Percentiles rank a stretch among this genome's conserved stretches.
phyloP scores from a whole-genome alignment of 2,888 invertebrate species.

The Melipona beecheii region DNA sequence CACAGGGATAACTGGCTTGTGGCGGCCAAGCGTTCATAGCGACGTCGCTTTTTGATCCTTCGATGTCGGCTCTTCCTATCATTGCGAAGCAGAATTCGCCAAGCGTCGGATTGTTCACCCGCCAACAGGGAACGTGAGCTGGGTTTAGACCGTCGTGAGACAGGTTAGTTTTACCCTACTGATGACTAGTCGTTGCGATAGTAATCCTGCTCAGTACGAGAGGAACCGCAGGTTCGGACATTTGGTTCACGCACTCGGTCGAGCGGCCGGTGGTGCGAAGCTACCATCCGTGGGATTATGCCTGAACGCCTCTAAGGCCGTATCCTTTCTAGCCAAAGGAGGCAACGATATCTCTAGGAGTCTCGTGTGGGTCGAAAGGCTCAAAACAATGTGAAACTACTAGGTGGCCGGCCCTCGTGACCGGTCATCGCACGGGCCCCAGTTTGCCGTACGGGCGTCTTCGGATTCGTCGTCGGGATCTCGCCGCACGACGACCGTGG shows the following conservation, averaged over 20 bases:
- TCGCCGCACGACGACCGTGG: too few relatives aligned
- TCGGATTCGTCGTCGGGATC: too few relatives aligned
- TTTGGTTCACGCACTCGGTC: too few relatives aligned
- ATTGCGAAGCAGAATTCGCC: constrained; percentile 90
- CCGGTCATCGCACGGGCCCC: too few relatives aligned
- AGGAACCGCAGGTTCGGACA: too few relatives aligned
- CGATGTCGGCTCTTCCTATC: constrained; percentile 91
- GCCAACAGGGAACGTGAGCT: constrained; percentile 88
- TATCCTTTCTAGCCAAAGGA: constrained; percentile 87
- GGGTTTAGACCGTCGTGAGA: too few relatives aligned
- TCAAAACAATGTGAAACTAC: constrained; percentile 10
- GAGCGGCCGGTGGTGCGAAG: constrained; percentile 87
- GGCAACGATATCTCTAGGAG: constrained; percentile 81
- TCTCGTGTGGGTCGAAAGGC: too few relatives aligned
- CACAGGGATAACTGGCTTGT: constrained; percentile 81
- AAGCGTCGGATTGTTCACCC: constrained; percentile 91
- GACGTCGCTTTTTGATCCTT: constrained; percentile 90
- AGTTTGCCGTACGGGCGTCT: too few relatives aligned
- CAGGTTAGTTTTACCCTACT: too few relatives aligned
- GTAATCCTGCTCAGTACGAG: too few relatives aligned
- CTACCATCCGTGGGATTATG: constrained; percentile 88
- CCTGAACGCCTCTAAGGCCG: constrained; percentile 87
- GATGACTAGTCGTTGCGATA: too few relatives aligned
- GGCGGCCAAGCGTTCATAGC: constrained; percentile 88
- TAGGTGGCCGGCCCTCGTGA: too few relatives aligned